Percentiles rank a stretch among this genome's conserved stretches.
Conservation (phyloP, 1,140 invertebrate species). For the Thaumetopoea pityocampa region DNA sequence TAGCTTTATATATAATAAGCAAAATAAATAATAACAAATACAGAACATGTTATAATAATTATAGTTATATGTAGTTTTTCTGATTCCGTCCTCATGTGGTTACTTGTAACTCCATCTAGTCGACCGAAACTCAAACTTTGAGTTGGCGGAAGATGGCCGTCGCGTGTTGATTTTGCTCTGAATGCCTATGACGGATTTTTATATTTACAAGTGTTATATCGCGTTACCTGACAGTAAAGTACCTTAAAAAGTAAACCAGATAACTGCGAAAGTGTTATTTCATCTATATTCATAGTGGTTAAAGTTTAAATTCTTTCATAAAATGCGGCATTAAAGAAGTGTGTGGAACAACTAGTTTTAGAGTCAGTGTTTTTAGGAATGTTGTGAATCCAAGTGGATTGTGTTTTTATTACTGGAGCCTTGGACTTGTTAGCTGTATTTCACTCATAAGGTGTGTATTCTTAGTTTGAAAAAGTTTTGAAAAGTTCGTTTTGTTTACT, state of each 20-base stretch:
- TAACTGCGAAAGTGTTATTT: conserved; percentile 19
- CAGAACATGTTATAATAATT: too few species aligned
- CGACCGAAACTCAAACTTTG: conserved; percentile 46
- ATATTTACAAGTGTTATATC: conserved; percentile 54
- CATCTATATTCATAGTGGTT: conserved; percentile 36
- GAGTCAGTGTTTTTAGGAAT: conserved; percentile 64
- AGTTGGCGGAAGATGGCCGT: conserved; percentile 70
- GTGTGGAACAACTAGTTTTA: conserved; percentile 64
- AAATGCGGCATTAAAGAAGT: conserved; percentile 58
- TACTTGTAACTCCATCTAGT: conserved; percentile 43
- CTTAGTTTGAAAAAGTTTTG: conserved; percentile 38
- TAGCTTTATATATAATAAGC: background rate
- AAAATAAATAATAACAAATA: background rate
- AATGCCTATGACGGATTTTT: conserved; percentile 59
- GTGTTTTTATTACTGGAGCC: conserved; percentile 39
- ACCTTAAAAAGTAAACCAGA: conserved; percentile 29
- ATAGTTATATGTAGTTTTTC: too few species aligned
- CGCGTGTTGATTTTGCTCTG: conserved; percentile 63
- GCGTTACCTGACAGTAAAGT: conserved; percentile 34
- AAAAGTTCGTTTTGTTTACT: conserved; percentile 65
- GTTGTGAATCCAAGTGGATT: conserved; percentile 65
- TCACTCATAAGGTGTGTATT: conserved; percentile 44
- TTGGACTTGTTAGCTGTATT: conserved; percentile 31
- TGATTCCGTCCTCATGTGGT: too few species aligned
- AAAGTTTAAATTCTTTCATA: conserved; percentile 52